These are phyloP conservation scores for Platerodrilus igneus DNA, from an alignment of 2,888 invertebrate genomes.

Conservation along the genomic window DNA sequence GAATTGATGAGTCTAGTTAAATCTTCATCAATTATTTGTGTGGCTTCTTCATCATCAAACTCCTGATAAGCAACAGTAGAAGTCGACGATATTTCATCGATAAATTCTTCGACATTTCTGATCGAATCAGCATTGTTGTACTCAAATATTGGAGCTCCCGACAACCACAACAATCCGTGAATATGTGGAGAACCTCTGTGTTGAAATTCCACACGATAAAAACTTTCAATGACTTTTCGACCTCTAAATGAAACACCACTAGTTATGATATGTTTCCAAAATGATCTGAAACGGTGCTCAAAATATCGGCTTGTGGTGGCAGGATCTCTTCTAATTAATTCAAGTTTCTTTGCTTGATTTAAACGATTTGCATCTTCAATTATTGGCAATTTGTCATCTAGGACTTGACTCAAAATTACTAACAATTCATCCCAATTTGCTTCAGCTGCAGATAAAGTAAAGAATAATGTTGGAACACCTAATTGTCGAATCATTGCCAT, in stretches of 20 bases:
- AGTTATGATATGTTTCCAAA: background rate
- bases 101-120: background rate
- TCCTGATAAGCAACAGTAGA: background rate
- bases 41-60: background rate
- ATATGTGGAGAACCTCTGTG: background rate
- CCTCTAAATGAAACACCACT: background rate
- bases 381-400: background rate
- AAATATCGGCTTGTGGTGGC: slow-evolving; percentile 2
- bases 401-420: background rate
- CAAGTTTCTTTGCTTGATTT: background rate
- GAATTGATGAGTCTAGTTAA: background rate
- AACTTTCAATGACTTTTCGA: background rate
- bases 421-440: slow-evolving; percentile 3
- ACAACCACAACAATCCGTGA: background rate
- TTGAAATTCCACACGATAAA: slow-evolving; percentile 6
- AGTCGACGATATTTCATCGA: slow-evolving; percentile 4
- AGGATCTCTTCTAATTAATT: slow-evolving; percentile 5
- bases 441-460: slow-evolving; percentile 8
- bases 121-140: background rate
- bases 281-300: slow-evolving; percentile 1
- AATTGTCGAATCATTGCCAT: slow-evolving; percentile 4
- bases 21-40: background rate
- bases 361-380: background rate
- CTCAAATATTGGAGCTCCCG: slow-evolving; percentile 3
- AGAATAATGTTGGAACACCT: background rate